Percentiles rank a stretch among this genome's conserved stretches.
phyloP scores from a whole-genome alignment of 2,797 vertebrate genomes.

The Spondyliosoma cantharus region DNA sequence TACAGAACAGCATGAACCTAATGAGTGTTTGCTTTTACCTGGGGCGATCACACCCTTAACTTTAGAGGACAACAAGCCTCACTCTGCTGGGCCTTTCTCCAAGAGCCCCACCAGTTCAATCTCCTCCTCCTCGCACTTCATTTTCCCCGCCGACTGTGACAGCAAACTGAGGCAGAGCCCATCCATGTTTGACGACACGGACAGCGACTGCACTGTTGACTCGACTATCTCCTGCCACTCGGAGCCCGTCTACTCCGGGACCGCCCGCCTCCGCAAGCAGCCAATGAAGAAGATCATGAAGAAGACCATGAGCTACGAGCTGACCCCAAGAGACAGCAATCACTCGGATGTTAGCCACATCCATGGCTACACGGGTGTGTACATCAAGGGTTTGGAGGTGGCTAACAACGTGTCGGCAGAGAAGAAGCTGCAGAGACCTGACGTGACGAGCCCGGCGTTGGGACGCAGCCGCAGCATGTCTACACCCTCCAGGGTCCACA shows the following conservation, averaged over 20 bases:
- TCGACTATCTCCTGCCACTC: slow-evolving; percentile 83
- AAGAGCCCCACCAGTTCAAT: slow-evolving; percentile 64
- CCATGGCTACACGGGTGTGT: slow-evolving; percentile 85
- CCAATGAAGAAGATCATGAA: slow-evolving; percentile 91
- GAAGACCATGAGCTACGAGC: slow-evolving; percentile 86
- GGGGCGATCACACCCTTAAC: slow-evolving; percentile 34
- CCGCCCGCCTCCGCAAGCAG: slow-evolving; percentile 82
- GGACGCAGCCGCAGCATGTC: slow-evolving; percentile 86
- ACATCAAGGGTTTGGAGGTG: slow-evolving; percentile 89
- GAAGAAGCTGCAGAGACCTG: slow-evolving; percentile 83
- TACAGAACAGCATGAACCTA: slow-evolving; percentile 30
- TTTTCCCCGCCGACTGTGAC: slow-evolving; percentile 70
- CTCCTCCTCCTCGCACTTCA: slow-evolving; percentile 73
- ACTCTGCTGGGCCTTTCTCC: slow-evolving; percentile 70
- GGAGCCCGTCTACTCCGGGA: slow-evolving; percentile 79
- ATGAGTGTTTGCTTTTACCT: slow-evolving; percentile 54
- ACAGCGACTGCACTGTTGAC: slow-evolving; percentile 85
- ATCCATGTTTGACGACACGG: slow-evolving; percentile 82
- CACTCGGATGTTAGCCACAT: slow-evolving; percentile 76
- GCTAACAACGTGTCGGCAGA: slow-evolving; percentile 82
- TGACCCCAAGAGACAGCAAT: slow-evolving; percentile 60
- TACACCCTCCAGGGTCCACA: slow-evolving; percentile 77
- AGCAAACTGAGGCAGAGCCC: slow-evolving; percentile 70
- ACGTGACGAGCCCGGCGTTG: slow-evolving; percentile 77
- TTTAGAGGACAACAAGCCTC: slow-evolving; percentile 72